These are phyloP conservation scores for Pteropus rufus DNA, from an alignment of 2,797 vertebrate genomes.

Conservation along the genomic window DNA sequence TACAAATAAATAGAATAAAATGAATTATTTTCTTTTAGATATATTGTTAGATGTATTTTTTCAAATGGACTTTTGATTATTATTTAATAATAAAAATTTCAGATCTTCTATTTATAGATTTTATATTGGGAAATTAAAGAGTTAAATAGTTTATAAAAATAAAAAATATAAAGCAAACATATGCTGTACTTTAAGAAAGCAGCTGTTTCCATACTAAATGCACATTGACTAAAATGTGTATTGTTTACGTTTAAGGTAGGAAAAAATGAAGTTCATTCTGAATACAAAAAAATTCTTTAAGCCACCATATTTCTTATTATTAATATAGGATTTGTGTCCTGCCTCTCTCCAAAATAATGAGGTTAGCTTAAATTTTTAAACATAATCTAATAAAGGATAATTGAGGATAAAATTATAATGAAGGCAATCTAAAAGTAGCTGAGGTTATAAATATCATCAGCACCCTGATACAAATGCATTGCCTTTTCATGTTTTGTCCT, in stretches of 20 bases:
- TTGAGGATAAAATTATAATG: constrained; percentile 55
- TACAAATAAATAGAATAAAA: background rate
- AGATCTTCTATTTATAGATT: background rate
- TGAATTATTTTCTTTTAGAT: background rate
- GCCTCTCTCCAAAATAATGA: constrained; percentile 29
- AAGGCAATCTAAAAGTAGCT: constrained; percentile 8
- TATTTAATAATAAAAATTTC: background rate
- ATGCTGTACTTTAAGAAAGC: background rate
- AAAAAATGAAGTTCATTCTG: background rate
- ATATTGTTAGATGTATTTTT: background rate
- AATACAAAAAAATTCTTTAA: background rate
- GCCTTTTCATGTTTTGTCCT: constrained; percentile 2
- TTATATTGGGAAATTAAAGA: background rate
- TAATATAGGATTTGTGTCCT: background rate
- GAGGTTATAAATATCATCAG: constrained; percentile 25
- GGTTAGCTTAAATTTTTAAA: constrained; percentile 47
- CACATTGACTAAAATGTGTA: background rate
- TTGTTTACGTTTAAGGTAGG: background rate
- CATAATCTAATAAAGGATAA: constrained; percentile 45
- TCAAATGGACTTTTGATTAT: background rate
- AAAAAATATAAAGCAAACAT: background rate
- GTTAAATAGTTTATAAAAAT: background rate
- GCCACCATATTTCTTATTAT: background rate
- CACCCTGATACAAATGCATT: background rate
- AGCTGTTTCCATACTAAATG: background rate